phyloP scores from a whole-genome alignment of 2,113 vertebrate genomes.

The Zosterops hypoxanthus region DNA sequence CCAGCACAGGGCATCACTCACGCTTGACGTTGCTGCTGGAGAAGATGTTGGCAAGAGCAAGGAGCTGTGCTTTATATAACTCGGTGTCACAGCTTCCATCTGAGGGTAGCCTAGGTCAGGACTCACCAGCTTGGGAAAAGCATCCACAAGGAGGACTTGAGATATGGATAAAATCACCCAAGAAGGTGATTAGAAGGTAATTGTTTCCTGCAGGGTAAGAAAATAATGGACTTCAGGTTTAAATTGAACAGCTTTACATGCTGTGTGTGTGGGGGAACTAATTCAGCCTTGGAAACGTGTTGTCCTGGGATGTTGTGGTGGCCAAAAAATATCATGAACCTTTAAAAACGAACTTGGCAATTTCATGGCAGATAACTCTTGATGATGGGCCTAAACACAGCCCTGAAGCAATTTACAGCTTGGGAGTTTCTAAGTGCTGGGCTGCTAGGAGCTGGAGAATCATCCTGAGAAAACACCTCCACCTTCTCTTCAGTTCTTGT shows the following conservation, averaged over 20 bases:
- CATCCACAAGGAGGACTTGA: background rate
- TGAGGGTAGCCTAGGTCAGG: background rate
- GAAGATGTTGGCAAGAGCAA: background rate
- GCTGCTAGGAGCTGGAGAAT: background rate
- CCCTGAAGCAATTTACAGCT: background rate
- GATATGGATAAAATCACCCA: background rate
- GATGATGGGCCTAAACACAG: background rate
- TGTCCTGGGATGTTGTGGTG: background rate
- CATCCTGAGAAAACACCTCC: background rate
- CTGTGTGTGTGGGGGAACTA: rapidly evolving
- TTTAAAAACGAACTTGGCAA: constrained; percentile 8
- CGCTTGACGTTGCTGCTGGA: rapidly evolving
- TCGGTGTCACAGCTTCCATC: background rate
- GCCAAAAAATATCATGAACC: background rate
- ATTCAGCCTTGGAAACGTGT: background rate
- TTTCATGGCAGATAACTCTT: constrained; percentile 40
- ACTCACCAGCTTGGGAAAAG: background rate
- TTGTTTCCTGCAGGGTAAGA: background rate
- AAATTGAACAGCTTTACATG: background rate
- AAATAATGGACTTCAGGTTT: background rate
- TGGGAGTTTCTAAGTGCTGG: background rate
- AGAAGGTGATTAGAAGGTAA: background rate
- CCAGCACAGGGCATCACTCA: background rate
- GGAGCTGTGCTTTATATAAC: background rate
- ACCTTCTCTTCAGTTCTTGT: background rate